phyloP scores from a whole-genome alignment of 2,888 invertebrate genomes.

The Latrodectus hesperus region DNA sequence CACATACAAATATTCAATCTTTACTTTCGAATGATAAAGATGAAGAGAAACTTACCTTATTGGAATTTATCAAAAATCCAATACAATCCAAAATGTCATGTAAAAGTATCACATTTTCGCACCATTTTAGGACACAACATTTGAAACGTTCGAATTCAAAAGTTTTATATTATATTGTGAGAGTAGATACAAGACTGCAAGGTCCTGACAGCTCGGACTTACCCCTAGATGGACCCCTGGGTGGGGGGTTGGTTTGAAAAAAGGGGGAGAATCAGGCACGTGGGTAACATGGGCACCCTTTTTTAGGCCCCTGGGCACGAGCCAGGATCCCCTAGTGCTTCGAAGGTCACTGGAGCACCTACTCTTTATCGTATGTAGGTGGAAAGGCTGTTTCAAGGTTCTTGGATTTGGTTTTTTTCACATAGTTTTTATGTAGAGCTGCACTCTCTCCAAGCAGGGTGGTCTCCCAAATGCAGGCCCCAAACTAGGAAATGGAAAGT shows the following conservation, averaged over 20 bases:
- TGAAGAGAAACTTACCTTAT: neutral
- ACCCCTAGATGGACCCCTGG: slow-evolving; percentile 60
- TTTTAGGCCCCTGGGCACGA: slow-evolving; percentile 56
- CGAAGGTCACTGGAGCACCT: slow-evolving; percentile 61
- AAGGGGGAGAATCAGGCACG: slow-evolving; percentile 33
- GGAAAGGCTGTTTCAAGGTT: slow-evolving; percentile 61
- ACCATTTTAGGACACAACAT: neutral
- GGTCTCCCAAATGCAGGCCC: slow-evolving; percentile 21
- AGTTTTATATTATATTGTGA: slow-evolving; percentile 34
- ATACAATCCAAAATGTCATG: neutral
- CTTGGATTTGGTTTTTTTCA: slow-evolving; percentile 32
- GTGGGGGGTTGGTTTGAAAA: slow-evolving; percentile 26
- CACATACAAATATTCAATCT: too few species aligned
- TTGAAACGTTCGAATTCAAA: slow-evolving; percentile 27
- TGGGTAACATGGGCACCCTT: slow-evolving; percentile 31
- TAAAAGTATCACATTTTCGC: neutral
- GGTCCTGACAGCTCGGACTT: slow-evolving; percentile 43
- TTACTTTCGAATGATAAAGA: too few species aligned
- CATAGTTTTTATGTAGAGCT: slow-evolving; percentile 22
- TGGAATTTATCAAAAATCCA: slow-evolving; percentile 21
- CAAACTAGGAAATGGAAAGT: slow-evolving; percentile 68
- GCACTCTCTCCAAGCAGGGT: slow-evolving; percentile 16
- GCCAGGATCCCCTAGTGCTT: slow-evolving; percentile 19
- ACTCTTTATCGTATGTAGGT: slow-evolving; percentile 37
- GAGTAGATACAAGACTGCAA: slow-evolving; percentile 18